Base-by-base conservation (phyloP, 2,113 vertebrate species). In the Malurus melanocephalus region DNA sequence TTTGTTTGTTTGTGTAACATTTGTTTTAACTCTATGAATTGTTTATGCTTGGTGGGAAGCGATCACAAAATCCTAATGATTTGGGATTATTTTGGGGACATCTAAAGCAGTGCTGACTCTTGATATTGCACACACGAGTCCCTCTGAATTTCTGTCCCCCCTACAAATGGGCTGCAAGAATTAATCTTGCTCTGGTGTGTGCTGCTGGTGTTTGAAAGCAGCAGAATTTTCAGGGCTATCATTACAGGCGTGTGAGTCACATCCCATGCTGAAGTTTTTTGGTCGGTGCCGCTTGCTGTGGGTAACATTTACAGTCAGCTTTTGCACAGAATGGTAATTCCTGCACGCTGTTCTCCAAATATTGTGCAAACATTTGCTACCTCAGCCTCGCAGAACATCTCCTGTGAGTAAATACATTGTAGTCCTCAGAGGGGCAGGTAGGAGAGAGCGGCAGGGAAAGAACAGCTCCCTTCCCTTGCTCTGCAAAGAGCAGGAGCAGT, bases 1-100 rank as follows among this genome's bases (percentile, higher is more conserved):
- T 95, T 95, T 92, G 89, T 92, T 95, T 95, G 93, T 93, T 94
- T 94, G 79, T 80, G n/a, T 72, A 93, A 68, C 60, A 33, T 93
- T 91, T 68, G 66, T 87, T 94, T 88, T 88, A 93, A 87, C 55
- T 92, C 69, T 35, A 43, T 62, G 92, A 84, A 79, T 91, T 95
- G 92, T 90, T 93, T 79, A 73, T 88, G 66, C 83, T 84, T 91
- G 43, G 66, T 86, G 71, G 77, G 55, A 92, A 93, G 43, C 6
- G 52, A 86, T 68, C 87, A 42, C 69, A 80, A 92, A 90, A 26
- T 65, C 53, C 24, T 77, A 45, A 92, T 33, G 66, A 81, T 90
- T 77, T 84, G 51, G 65, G 80, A 91, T 84, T 93, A 79, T 91
- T 90, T 33, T 66, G 57, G 43, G 49, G 71, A 53, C 40, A 55